Percentiles rank a stretch among this genome's conserved stretches.
phyloP scores from a whole-genome alignment of 2,888 invertebrate species.

The Lysandra bellargus region DNA sequence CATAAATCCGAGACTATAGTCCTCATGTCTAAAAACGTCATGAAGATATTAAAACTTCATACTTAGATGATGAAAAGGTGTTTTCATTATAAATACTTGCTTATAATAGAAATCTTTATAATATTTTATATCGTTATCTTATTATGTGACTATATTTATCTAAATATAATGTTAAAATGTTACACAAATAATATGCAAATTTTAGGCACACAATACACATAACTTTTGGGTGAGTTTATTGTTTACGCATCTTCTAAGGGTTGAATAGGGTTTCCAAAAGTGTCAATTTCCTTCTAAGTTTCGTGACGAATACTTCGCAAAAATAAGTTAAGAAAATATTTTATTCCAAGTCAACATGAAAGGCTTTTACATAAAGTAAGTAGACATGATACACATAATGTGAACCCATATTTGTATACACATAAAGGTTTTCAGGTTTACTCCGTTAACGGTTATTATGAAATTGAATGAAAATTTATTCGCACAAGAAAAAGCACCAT shows the following conservation, averaged over 20 bases:
- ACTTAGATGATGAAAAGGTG: background rate
- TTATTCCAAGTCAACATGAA: background rate
- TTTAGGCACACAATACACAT: background rate
- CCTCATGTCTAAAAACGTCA: too few relatives aligned
- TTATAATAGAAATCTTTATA: background rate
- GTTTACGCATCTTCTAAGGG: conserved; percentile 14
- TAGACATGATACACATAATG: background rate
- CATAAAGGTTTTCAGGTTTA: background rate
- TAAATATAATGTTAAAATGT: background rate
- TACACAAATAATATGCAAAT: background rate
- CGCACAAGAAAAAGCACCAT: too few relatives aligned
- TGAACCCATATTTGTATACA: background rate
- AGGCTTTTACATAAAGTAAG: conserved; percentile 5
- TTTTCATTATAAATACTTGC: background rate
- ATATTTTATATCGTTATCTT: background rate
- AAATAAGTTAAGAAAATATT: background rate
- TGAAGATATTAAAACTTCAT: too few relatives aligned
- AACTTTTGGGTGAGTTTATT: conserved; percentile 26
- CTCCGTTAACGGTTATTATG: background rate
- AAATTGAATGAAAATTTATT: background rate
- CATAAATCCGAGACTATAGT: too few relatives aligned
- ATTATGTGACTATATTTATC: background rate
- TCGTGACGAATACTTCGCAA: conserved; percentile 20
- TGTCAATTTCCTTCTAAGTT: conserved; percentile 25
- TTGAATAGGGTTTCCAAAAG: conserved; percentile 19